Conservation (phyloP, 2,888 invertebrate species). For the Diplolepis rosae region DNA sequence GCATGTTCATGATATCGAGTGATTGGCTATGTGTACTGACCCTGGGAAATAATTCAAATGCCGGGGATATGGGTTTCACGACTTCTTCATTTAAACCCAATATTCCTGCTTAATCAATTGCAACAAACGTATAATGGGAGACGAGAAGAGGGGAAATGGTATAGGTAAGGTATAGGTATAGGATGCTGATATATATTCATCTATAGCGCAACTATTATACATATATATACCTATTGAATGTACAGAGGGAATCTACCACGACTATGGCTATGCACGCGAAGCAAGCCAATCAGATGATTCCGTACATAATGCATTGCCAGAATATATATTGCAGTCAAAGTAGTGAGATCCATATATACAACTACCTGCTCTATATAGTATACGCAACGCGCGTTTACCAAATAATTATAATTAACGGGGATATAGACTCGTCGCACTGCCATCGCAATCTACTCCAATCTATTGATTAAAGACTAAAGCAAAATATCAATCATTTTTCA, state of each 20-base stretch:
- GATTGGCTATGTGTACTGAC: background rate
- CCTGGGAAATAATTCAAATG: slow-evolving; percentile 4
- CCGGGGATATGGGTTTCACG: background rate
- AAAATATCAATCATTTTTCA: background rate
- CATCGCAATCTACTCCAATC: background rate
- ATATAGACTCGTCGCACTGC: background rate
- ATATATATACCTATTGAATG: slow-evolving; percentile 60
- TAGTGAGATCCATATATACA: background rate
- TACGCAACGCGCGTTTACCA: background rate
- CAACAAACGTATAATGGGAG: slow-evolving; percentile 58
- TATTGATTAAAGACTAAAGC: background rate
- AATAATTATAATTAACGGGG: background rate
- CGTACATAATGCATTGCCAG: slow-evolving; percentile 63
- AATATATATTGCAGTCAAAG: slow-evolving; percentile 57
- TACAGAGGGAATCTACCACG: slow-evolving; percentile 56
- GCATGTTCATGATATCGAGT: background rate
- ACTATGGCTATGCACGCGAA: slow-evolving; percentile 54
- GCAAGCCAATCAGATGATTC: slow-evolving; percentile 62
- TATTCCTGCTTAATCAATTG: slow-evolving; percentile 64
- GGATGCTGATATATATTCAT: background rate
- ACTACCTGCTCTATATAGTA: background rate
- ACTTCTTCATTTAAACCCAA: slow-evolving; percentile 49
- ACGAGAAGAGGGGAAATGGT: slow-evolving; percentile 33
- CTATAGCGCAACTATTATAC: slow-evolving; percentile 37
- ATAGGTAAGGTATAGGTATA: too few species aligned